Percentiles rank a stretch among this genome's conserved stretches.
Evolutionary conservation across 2,888 invertebrate species (phyloP).

Genomic region (Allolobophora icterica): DNA sequence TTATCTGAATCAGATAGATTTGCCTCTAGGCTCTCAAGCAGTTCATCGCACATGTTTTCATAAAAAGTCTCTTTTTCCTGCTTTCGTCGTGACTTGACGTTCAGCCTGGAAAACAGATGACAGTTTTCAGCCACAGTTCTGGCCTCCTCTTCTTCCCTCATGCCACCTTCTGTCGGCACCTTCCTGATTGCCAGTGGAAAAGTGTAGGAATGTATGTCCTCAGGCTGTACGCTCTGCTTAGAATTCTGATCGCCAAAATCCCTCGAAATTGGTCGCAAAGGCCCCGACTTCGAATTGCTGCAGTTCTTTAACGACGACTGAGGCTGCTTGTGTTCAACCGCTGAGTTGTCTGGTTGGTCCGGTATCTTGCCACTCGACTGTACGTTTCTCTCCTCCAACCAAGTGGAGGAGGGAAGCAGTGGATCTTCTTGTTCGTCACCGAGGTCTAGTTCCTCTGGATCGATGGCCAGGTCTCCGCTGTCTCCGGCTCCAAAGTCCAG

Average conservation of each 20-base stretch:
- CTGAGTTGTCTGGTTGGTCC: not conserved
- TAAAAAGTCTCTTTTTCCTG: conserved; percentile 5
- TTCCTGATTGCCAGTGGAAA: not conserved
- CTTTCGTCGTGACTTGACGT: not conserved
- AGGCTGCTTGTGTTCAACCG: not conserved
- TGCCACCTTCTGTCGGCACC: not conserved
- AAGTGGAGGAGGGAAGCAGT: not conserved
- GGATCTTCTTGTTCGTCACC: too few relatives aligned
- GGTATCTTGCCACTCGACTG: not conserved
- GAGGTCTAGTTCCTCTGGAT: not conserved
- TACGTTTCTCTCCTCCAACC: not conserved
- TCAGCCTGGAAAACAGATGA: not conserved
- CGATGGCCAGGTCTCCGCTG: not conserved
- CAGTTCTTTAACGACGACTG: not conserved
- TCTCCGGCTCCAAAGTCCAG: conserved; percentile 19
- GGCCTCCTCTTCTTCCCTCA: not conserved
- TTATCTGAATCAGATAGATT: not conserved
- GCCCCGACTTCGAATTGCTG: not conserved
- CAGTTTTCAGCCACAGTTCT: not conserved
- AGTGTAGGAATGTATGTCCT: not conserved
- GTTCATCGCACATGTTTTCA: conserved; percentile 28
- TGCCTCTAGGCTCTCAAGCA: conserved; percentile 20
- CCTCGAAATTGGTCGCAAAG: not conserved
- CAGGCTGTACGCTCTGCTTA: not conserved
- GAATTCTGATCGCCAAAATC: not conserved